A percentile compares a stretch with the other conserved stretches of the same genome.
Conservation (phyloP, 2,797 vertebrate genomes). For the Coendou prehensilis region DNA sequence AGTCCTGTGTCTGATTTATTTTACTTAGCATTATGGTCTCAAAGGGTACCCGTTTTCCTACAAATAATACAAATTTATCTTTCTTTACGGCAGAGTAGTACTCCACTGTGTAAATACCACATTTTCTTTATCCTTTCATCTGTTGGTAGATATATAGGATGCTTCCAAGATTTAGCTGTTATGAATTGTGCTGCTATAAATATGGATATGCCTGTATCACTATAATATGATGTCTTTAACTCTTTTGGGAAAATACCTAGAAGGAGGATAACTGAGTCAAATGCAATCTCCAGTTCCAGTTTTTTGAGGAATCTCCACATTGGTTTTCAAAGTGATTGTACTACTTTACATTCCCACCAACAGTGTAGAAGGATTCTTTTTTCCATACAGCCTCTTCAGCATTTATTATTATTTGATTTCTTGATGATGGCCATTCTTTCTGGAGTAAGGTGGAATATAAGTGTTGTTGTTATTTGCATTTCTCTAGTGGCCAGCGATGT, state of each 20-base stretch:
- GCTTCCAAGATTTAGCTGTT: background rate
- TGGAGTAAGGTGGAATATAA: background rate
- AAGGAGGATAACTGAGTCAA: background rate
- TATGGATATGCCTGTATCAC: background rate
- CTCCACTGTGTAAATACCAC: background rate
- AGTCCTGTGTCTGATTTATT: background rate
- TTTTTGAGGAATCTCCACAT: background rate
- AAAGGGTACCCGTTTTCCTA: background rate
- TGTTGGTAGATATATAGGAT: background rate
- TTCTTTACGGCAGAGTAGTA: background rate
- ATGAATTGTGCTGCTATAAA: background rate
- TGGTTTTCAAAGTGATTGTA: background rate
- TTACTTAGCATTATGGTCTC: background rate
- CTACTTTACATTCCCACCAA: background rate
- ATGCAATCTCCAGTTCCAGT: background rate
- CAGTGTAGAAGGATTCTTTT: background rate
- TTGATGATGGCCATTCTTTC: background rate
- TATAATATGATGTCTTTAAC: background rate
- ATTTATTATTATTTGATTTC: background rate
- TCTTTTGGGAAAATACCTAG: background rate
- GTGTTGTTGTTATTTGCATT: background rate
- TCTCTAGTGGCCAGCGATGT: background rate
- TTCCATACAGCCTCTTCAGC: background rate
- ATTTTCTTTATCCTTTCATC: background rate
- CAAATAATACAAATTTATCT: background rate